Evolutionary conservation across 2,113 vertebrate species (phyloP).

Genomic region (Hystrix cristata): DNA sequence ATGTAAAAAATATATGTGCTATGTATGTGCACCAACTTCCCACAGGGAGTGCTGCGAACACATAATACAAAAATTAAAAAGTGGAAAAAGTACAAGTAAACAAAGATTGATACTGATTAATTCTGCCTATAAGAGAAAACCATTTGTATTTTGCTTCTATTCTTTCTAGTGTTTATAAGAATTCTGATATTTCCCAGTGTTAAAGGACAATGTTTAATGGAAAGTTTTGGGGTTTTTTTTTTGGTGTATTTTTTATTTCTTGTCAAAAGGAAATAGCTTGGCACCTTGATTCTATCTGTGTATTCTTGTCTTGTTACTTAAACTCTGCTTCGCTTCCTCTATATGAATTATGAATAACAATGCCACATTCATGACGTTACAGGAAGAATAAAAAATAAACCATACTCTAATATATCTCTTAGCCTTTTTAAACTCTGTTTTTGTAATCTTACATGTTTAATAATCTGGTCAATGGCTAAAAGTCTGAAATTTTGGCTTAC

Average conservation of each 20-base stretch:
- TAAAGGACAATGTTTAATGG: background rate
- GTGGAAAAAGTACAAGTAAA: background rate
- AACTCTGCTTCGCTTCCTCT: background rate
- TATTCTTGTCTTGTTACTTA: background rate
- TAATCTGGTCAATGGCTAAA: background rate
- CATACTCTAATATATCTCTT: background rate
- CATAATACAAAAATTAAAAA: background rate
- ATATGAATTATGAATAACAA: background rate
- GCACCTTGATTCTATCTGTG: background rate
- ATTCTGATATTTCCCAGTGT: background rate
- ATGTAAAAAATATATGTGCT: background rate
- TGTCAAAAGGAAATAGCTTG: background rate
- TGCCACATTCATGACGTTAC: background rate
- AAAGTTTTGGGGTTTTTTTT: background rate
- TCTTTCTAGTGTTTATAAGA: background rate
- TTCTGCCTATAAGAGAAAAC: background rate
- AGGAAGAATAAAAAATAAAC: slow-evolving; percentile 8
- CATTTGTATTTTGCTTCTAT: background rate
- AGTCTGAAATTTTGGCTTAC: background rate
- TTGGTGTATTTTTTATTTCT: background rate
- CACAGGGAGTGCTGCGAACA: background rate
- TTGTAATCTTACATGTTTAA: background rate
- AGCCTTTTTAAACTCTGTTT: background rate
- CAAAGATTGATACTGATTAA: background rate
- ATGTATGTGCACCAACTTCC: background rate